A percentile compares a stretch with the other conserved stretches of the same genome.
These are phyloP conservation scores for Podarcis siculus DNA, from an alignment of 2,797 vertebrate species.

Conservation along the genomic window DNA sequence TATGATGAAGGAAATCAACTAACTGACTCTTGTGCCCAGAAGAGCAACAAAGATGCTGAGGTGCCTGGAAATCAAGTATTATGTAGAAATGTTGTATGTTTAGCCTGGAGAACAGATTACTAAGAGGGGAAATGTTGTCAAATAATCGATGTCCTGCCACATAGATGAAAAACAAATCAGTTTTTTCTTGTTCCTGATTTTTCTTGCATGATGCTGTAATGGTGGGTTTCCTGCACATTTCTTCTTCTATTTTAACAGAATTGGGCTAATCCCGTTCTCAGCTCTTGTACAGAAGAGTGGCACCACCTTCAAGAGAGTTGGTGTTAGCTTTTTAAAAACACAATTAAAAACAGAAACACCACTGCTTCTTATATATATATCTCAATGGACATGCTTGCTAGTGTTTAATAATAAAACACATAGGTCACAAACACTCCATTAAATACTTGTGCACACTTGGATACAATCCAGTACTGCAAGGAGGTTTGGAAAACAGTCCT, in stretches of 20 bases:
- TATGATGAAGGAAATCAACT: too few species aligned
- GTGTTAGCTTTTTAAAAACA: background rate
- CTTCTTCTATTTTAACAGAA: constrained; percentile 10
- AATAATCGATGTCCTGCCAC: too few species aligned
- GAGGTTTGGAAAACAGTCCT: background rate
- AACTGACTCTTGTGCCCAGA: too few species aligned
- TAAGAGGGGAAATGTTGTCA: too few species aligned
- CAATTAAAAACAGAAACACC: background rate
- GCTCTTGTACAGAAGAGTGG: constrained; percentile 36
- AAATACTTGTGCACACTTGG: background rate
- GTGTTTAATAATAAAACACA: background rate
- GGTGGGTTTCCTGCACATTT: background rate
- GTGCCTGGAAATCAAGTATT: too few species aligned
- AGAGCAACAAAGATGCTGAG: too few species aligned
- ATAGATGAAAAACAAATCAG: too few species aligned
- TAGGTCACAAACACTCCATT: background rate
- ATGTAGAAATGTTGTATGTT: too few species aligned
- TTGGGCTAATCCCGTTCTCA: constrained; percentile 13
- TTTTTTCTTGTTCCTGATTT: too few species aligned
- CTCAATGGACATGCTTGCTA: background rate
- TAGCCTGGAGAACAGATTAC: too few species aligned
- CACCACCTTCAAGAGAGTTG: constrained; percentile 25
- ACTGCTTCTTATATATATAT: background rate
- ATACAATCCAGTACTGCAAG: background rate
- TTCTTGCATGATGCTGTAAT: too few species aligned